Evolutionary conservation across 2,888 invertebrate species (phyloP), one percentile per base, ranked within the genome.

Genomic region (Heteromyza rotundicornis): DNA sequence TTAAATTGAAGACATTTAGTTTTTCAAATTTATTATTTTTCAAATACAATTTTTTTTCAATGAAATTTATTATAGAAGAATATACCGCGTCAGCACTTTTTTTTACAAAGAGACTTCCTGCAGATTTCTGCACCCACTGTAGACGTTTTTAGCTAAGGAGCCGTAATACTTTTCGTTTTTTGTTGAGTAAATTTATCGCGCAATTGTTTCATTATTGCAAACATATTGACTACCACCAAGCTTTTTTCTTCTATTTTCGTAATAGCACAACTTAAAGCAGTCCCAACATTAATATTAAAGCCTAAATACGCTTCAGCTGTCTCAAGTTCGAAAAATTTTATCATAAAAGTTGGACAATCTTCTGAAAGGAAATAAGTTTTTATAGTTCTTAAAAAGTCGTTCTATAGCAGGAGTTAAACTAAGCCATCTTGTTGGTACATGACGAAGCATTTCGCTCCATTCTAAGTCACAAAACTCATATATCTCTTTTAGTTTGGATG

Each of bases 371-470:
- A 64, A 59, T 62, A 62, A 10, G 32, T 32, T 32, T 32, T 32
- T 32, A 59, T 52, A 62, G 44, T 63, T 63, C 27, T 61, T 60
- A 10, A 32, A 50, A 17, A 61, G 23, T 52, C 65, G 16, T 17
- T 66, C 57, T 1, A 65, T 19, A 49, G 65, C 62, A 19, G 65
- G 59, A 12, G 44, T 35, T 22, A 60, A 51, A 51, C 32, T 57
- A 32, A 65, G 52, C 55, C 59, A 63, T n/a, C 61, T 50, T 10
- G 57, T 63, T 35, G 57, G 62, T 22, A 57, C 64, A 55, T 60
- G 64, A 16, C 60, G 57, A 10, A 62, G 44, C 54, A 60, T 54
- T 53, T 62, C 62, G 10, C 58, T 54, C 63, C 60, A 65, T 51
- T 65, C 58, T 16, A 56, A 22, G 1, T 60, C 58, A 40, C 50